Conservation (phyloP, 2,797 vertebrate genomes). For the Pangasius mekongensis region DNA sequence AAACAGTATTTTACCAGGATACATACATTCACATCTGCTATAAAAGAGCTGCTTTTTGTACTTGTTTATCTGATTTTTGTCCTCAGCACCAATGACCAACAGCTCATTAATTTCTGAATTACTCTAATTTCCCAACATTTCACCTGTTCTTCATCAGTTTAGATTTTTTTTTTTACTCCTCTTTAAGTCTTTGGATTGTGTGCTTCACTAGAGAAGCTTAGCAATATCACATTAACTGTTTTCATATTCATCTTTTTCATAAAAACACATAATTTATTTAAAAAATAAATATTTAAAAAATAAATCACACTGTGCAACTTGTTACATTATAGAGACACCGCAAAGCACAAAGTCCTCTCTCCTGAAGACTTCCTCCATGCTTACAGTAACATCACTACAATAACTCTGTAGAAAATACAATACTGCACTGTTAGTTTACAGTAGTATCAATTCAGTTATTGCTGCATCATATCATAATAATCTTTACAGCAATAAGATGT, state of each 20-base stretch:
- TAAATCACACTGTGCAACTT: neutral
- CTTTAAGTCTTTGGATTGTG: neutral
- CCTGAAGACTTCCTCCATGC: neutral
- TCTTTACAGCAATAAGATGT: neutral
- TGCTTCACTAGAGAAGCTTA: neutral
- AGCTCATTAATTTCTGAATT: neutral
- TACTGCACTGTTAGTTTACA: neutral
- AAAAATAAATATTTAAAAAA: slow-evolving; percentile 5
- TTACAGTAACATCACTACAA: neutral
- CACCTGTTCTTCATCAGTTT: neutral
- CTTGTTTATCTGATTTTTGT: neutral
- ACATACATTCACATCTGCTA: neutral
- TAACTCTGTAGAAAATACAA: neutral
- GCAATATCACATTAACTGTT: neutral
- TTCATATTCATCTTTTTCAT: neutral
- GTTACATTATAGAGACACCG: neutral
- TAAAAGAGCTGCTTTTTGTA: neutral
- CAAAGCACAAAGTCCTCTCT: neutral
- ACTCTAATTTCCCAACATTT: neutral
- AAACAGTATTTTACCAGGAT: neutral
- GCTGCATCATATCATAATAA: neutral
- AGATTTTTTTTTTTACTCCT: neutral
- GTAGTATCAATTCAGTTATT: neutral
- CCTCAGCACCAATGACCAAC: neutral
- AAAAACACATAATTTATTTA: neutral